Conservation (phyloP, 2,888 invertebrate species). For the Campoplex nolae region DNA sequence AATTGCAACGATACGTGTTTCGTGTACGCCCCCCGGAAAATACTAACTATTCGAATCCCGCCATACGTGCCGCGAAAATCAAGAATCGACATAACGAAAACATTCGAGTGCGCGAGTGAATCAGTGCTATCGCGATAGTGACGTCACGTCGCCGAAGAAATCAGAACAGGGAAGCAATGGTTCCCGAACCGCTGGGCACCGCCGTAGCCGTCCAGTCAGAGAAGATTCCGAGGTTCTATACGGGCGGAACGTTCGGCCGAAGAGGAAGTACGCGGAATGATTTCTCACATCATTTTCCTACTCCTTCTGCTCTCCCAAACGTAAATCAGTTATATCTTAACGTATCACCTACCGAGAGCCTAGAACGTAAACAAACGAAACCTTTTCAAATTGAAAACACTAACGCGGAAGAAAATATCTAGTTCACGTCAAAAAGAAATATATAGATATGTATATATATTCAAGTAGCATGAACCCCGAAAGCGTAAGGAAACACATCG, state of each 20-base stretch:
- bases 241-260: neutral
- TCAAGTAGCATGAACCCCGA: neutral
- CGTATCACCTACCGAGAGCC: neutral
- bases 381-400: too few species aligned
- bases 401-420: neutral
- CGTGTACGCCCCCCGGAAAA: neutral
- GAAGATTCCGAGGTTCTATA: constrained; percentile 11
- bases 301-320: constrained; percentile 20
- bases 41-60: neutral
- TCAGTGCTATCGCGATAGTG: constrained; percentile 28
- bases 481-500: neutral
- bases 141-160: neutral
- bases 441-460: too few species aligned
- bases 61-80: constrained; percentile 4
- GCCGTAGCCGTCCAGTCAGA: neutral
- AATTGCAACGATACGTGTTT: neutral
- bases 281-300: constrained; percentile 6
- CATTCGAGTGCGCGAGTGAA: constrained; percentile 23
- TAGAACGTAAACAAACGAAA: neutral
- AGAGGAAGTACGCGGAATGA: constrained; percentile 8
- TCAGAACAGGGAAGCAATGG: neutral
- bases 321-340: constrained; percentile 15
- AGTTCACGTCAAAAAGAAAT: neutral
- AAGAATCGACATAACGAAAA: neutral
- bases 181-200: neutral